Conservation (phyloP, 2,797 vertebrate species). For the Sebastiscus albofasciatus region DNA sequence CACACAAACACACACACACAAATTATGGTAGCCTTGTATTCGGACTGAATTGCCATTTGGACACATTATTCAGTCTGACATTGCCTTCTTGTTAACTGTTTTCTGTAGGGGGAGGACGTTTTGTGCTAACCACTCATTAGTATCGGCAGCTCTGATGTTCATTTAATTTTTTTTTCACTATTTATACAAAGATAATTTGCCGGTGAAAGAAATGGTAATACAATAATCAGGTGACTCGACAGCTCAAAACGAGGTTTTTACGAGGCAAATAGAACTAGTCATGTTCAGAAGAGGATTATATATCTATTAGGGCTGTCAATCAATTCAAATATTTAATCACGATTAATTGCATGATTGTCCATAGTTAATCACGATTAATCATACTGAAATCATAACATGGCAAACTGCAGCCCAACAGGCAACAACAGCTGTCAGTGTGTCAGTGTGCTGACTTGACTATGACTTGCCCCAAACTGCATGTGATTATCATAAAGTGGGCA, state of each 20-base stretch:
- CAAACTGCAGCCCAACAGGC: no score
- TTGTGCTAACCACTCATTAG: conserved; percentile 1
- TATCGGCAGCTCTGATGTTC: neutral
- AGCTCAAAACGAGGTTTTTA: neutral
- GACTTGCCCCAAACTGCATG: no score
- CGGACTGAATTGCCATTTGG: neutral
- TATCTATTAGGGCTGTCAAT: no score
- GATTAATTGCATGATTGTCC: no score
- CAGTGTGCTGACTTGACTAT: no score
- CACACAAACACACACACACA: neutral
- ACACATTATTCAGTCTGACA: neutral
- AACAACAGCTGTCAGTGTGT: no score
- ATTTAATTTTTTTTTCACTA: neutral
- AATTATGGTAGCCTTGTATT: neutral
- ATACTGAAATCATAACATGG: no score
- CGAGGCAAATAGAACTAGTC: neutral
- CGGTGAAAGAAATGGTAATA: neutral
- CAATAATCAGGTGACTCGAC: neutral
- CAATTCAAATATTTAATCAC: no score
- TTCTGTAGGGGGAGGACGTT: neutral
- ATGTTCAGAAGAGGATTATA: neutral
- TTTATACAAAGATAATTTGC: neutral
- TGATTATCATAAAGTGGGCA: no score
- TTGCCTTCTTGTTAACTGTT: neutral
- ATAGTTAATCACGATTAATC: no score